Evolutionary conservation across 2,113 vertebrate genomes (phyloP), one percentile per base, ranked within the genome.

Genomic region (Callipepla squamata): DNA sequence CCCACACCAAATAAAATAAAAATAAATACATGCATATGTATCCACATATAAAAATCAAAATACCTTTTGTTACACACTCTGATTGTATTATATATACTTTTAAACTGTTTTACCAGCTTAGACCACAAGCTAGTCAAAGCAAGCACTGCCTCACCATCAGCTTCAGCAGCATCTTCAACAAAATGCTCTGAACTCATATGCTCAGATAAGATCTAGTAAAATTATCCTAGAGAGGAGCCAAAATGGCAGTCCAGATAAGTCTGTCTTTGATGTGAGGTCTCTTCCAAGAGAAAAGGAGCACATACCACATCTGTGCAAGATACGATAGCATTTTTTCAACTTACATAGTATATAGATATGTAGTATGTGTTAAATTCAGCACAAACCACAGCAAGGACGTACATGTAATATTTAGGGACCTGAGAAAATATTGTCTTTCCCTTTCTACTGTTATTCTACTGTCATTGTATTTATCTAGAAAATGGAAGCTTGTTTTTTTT

Each of bases 221-320:
- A 81, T 2, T 30, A 36, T 20, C 26, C 30, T 65, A 93, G 40
- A 90, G 48, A 69, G 45, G 61, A 90, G 66, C 5, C 23, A 45
- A 16, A 16, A 17, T 6, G 28, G 32, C 3, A 55, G 42, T 34
- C 72, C 14, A 51, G 19, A 11, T n/a, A 45, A 57, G 14, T 32
- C 47, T 76, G 23, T 44, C 61, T 58, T 1, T 34, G 32, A 8
- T 0, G 0, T 21, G 25, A 2, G 0, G 14, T 51, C 61, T 19
- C 4, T 21, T 12, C 21, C 66, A 55, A 62, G 57, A 36, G 28
- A 70, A 91, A 84, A 68, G 20, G 48, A 87, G 17, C 12, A 30
- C 22, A 2, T 23, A 11, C 30, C 20, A 21, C 13, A 40, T 47
- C 48, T 44, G 3, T 36, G 42, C 26, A 77, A 32, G 28, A 34